Evolutionary conservation across 2,113 vertebrate species (phyloP).

Genomic region (Plectropomus leopardus): DNA sequence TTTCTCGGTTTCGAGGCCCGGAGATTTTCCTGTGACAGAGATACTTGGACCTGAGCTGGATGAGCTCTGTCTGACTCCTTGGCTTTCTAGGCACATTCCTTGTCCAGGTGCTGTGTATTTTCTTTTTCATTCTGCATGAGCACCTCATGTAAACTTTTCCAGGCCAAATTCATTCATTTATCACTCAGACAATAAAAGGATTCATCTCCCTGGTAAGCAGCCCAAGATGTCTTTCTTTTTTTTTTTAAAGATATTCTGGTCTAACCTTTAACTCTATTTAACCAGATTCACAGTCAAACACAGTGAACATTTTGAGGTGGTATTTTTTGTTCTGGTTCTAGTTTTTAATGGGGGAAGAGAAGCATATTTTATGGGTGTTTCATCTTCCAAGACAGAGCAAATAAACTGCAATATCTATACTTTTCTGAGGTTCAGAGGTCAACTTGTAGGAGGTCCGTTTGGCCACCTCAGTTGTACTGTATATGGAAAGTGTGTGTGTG

Average conservation of each 20-base stretch:
- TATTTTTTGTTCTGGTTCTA: slow-evolving; percentile 34
- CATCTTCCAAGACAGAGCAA: slow-evolving; percentile 54
- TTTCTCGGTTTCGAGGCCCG: slow-evolving; percentile 39
- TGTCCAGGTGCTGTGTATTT: slow-evolving; percentile 83
- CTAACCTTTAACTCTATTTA: slow-evolving; percentile 20
- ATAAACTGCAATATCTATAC: slow-evolving; percentile 59
- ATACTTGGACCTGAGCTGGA: slow-evolving; percentile 24
- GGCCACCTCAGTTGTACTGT: slow-evolving; percentile 28
- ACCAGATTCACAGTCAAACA: background rate
- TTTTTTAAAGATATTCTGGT: slow-evolving; percentile 15
- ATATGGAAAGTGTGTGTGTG: slow-evolving; percentile 37
- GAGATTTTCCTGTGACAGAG: slow-evolving; percentile 27
- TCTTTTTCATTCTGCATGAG: slow-evolving; percentile 79
- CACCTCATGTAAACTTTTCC: slow-evolving; percentile 68
- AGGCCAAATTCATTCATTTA: slow-evolving; percentile 66
- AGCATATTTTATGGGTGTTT: slow-evolving; percentile 34
- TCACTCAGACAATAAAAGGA: slow-evolving; percentile 69
- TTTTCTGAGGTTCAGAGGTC: slow-evolving; percentile 53
- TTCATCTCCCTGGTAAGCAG: slow-evolving; percentile 63
- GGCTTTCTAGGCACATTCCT: slow-evolving; percentile 67
- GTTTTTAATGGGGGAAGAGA: slow-evolving; percentile 52
- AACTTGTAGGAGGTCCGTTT: slow-evolving; percentile 61
- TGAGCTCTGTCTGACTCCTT: slow-evolving; percentile 7
- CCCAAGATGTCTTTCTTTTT: slow-evolving; percentile 10
- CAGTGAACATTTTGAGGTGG: background rate